Conservation (phyloP, 2,797 vertebrate genomes). For the Numenius phaeopus region DNA sequence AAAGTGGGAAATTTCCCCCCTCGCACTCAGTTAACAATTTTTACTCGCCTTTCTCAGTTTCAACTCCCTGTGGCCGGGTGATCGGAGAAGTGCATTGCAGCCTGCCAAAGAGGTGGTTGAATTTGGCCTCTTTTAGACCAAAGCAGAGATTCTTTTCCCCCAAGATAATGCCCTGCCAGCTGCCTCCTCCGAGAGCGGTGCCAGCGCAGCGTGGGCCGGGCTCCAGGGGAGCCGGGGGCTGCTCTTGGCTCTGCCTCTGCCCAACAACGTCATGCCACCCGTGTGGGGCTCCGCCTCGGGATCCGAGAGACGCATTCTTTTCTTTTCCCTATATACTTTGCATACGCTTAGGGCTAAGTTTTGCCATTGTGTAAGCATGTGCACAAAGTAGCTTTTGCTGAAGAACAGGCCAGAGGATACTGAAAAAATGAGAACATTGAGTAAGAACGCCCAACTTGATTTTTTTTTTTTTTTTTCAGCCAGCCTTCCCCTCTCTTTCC, state of each 20-base stretch:
- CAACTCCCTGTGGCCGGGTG: neutral
- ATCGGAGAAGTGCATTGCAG: neutral
- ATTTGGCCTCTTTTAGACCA: neutral
- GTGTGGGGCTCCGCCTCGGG: neutral
- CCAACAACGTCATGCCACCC: slow-evolving; percentile 8
- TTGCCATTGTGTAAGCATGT: slow-evolving; percentile 42
- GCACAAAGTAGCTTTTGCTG: slow-evolving; percentile 30
- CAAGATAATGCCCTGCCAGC: neutral
- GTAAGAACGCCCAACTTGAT: neutral
- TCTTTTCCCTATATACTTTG: slow-evolving; percentile 20
- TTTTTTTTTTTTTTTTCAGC: neutral
- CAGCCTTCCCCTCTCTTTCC: neutral
- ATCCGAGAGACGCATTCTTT: slow-evolving; percentile 31
- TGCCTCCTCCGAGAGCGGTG: neutral
- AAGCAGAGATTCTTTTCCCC: neutral
- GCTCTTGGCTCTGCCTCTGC: slow-evolving; percentile 16
- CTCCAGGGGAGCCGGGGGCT: neutral
- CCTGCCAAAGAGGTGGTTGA: neutral
- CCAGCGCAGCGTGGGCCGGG: neutral
- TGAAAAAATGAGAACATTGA: slow-evolving; percentile 13
- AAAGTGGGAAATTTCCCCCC: neutral
- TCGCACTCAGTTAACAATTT: neutral
- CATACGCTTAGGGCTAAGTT: slow-evolving; percentile 25
- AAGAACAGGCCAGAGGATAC: neutral
- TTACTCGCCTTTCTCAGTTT: neutral